Conservation (phyloP, 2,888 invertebrate genomes). For the Hemicrepidius hirtus region DNA sequence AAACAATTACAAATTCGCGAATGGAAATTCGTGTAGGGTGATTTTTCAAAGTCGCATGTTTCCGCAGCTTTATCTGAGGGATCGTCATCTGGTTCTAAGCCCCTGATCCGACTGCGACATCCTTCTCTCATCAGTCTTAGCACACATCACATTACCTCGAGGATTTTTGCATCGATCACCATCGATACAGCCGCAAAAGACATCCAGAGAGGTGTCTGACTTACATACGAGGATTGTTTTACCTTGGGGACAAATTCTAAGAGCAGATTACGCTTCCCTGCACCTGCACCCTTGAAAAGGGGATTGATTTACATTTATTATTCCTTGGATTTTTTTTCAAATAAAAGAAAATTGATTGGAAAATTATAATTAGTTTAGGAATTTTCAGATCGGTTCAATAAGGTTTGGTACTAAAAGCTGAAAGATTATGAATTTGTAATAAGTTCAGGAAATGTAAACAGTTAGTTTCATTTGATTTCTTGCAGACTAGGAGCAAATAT, state of each 20-base stretch:
- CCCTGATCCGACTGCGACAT: conserved; percentile 65
- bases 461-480: conserved; percentile 29
- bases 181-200: conserved; percentile 34
- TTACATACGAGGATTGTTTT: conserved; percentile 27
- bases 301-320: neutral
- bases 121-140: conserved; percentile 67
- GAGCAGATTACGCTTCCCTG: conserved; percentile 36
- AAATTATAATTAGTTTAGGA: too few relatives aligned
- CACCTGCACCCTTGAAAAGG: conserved; percentile 41
- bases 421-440: conserved; percentile 20
- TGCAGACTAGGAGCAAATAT: conserved; percentile 31
- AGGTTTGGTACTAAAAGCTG: neutral
- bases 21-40: conserved; percentile 41
- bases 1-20: conserved; percentile 39
- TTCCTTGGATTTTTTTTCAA: neutral
- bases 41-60: conserved; percentile 64
- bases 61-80: conserved; percentile 63
- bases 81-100: conserved; percentile 65
- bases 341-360: too few relatives aligned
- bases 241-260: conserved; percentile 26
- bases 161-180: conserved; percentile 60
- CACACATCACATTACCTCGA: conserved; percentile 58
- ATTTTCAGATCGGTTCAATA: neutral
- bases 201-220: neutral
- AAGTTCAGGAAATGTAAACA: conserved; percentile 3